Evolutionary conservation across 1,140 invertebrate species (phyloP), one percentile per base, ranked within the genome.

Genomic region (Drosophila mojavensis): DNA sequence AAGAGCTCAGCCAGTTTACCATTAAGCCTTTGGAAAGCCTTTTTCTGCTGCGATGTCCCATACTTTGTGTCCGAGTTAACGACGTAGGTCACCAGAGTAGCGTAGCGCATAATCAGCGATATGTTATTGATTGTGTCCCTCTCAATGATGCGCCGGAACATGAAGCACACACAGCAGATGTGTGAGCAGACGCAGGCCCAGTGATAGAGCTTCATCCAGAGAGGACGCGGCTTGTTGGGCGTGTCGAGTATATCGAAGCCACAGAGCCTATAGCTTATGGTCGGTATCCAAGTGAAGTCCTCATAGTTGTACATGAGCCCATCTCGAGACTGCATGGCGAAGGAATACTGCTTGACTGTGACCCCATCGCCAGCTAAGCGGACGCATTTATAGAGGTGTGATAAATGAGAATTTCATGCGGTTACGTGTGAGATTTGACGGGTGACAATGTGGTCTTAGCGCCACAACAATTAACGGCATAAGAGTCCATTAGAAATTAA

Each of bases 51-150:
- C 1, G 5, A 30, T 9, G 80, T 83, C 4, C 43, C 75, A n/a
- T 75, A 75, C 4, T 82, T 82, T 4, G 66, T 79, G n/a, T 79
- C 71, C 30, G 75, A 83, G 15, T 79, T 79, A 9, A 83, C 62
- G 17, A 79, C 54, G 60, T 75, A 82, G 24, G 66, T 82, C 3
- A 83, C 58, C 53, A 75, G 33, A 9, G 70, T 82, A 5, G 24
- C 41, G n/a, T 82, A 82, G 5, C 80, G 80, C 41, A 79, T 79
- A 1, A 82, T 50, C 15, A 83, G 48, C 4, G 59, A 6, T 0
- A 58, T 3, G 43, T 67, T 6, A 39, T 13, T 55, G 0, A 78
- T 65, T 4, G 71, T 79, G 4, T 41, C 69, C 13, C 43, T 50
- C 36, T 83, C 70, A 4, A 71, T 13, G 0, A 82, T 65, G 0